These are phyloP conservation scores for Tragelaphus scriptus DNA, from an alignment of 2,113 vertebrate species.

Conservation along the genomic window DNA sequence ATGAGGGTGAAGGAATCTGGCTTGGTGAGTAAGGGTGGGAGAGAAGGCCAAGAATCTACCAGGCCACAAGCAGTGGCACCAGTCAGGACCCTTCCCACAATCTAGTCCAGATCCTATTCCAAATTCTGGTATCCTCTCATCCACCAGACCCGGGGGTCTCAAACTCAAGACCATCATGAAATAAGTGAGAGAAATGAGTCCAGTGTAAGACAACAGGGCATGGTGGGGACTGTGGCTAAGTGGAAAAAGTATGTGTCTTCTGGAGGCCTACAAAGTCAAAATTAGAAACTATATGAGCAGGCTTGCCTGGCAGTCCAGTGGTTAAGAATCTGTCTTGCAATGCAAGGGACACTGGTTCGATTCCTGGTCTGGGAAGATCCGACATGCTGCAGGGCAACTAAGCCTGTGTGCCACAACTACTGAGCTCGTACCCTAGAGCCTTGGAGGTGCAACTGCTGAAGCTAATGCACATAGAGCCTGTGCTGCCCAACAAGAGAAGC, in stretches of 20 bases:
- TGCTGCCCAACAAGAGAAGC: background rate
- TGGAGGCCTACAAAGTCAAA: background rate
- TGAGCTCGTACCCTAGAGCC: background rate
- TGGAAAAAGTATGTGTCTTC: background rate
- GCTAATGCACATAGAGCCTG: rapidly evolving
- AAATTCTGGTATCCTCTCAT: background rate
- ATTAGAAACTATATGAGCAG: background rate
- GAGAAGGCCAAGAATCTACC: background rate
- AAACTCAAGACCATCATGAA: background rate
- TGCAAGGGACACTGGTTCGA: background rate
- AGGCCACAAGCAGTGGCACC: background rate
- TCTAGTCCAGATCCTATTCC: background rate
- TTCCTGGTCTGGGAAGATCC: background rate
- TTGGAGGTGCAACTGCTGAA: background rate
- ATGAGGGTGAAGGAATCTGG: background rate
- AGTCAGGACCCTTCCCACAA: background rate
- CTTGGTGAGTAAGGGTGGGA: background rate
- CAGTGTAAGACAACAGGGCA: background rate
- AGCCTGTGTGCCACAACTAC: background rate
- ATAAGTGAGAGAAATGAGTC: background rate
- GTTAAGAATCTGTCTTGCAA: background rate
- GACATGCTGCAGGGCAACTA: background rate
- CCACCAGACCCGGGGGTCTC: background rate
- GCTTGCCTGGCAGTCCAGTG: background rate
- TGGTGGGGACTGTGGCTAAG: background rate